Evolutionary conservation across 1,140 invertebrate genomes (phyloP).

Genomic region (Eumaeus atala): DNA sequence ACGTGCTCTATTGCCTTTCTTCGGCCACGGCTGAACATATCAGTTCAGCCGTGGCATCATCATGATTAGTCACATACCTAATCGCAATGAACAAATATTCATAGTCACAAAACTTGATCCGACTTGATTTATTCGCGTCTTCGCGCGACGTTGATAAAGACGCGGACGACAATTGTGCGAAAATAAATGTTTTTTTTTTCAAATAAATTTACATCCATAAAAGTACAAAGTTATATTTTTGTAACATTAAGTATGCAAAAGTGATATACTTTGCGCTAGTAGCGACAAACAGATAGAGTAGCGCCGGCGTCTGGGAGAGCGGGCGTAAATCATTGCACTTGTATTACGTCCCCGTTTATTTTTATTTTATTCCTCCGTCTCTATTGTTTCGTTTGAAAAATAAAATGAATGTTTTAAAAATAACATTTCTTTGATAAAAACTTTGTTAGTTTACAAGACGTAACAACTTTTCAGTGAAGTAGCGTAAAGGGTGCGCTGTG

Average conservation of each 20-base stretch:
- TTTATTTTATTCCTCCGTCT: slow-evolving; percentile 30
- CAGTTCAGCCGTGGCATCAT: too few relatives aligned
- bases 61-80: too few relatives aligned
- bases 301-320: slow-evolving; percentile 32
- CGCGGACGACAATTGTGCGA: too few relatives aligned
- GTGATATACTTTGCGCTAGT: slow-evolving; percentile 29
- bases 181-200: too few relatives aligned
- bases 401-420: slow-evolving; percentile 17
- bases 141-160: too few relatives aligned
- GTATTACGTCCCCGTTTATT: slow-evolving; percentile 37
- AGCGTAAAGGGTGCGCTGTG: too few relatives aligned
- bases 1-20: too few relatives aligned
- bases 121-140: too few relatives aligned
- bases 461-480: slow-evolving; percentile 21
- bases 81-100: too few relatives aligned
- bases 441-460: slow-evolving; percentile 2
- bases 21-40: too few relatives aligned
- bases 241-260: slow-evolving; percentile 26
- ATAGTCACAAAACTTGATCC: too few relatives aligned
- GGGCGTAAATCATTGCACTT: slow-evolving; percentile 42
- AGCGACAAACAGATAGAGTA: slow-evolving; percentile 41
- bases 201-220: slow-evolving; percentile 3
- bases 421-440: slow-evolving; percentile 21
- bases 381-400: slow-evolving; percentile 34
- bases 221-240: slow-evolving; percentile 10